phyloP scores from a whole-genome alignment of 2,888 invertebrate genomes.

The Macrosiphum euphorbiae region DNA sequence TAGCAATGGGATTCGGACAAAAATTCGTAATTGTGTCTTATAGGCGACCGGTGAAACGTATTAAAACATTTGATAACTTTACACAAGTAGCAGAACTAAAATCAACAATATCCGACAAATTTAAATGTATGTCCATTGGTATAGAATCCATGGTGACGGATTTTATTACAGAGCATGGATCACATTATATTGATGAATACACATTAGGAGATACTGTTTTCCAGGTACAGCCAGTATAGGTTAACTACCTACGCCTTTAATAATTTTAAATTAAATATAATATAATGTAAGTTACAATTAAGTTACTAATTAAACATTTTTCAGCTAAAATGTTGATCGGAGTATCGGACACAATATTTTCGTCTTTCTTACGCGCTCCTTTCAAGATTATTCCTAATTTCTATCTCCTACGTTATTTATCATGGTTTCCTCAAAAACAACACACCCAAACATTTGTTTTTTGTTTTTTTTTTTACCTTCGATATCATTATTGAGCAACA shows the following conservation, averaged over 20 bases:
- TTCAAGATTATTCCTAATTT: not conserved
- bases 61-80: constrained; percentile 47
- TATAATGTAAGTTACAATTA: too few relatives aligned
- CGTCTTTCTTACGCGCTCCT: too few relatives aligned
- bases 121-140: constrained; percentile 43
- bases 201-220: constrained; percentile 54
- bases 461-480: too few relatives aligned
- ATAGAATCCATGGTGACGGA: constrained; percentile 56
- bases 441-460: too few relatives aligned
- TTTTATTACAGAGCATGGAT: constrained; percentile 50
- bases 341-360: too few relatives aligned
- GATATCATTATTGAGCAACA: too few relatives aligned
- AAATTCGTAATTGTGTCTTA: constrained; percentile 56
- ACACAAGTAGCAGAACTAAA: constrained; percentile 42
- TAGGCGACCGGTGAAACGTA: constrained; percentile 39
- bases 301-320: not conserved
- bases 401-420: not conserved
- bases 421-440: not conserved
- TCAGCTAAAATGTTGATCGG: too few relatives aligned
- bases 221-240: constrained; percentile 15
- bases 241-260: not conserved
- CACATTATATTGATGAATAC: constrained; percentile 60
- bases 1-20: constrained; percentile 37
- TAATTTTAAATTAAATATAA: not conserved
- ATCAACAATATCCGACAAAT: constrained; percentile 19